Evolutionary conservation across 2,888 invertebrate genomes (phyloP).

Genomic region (Parasteatoda lunata): DNA sequence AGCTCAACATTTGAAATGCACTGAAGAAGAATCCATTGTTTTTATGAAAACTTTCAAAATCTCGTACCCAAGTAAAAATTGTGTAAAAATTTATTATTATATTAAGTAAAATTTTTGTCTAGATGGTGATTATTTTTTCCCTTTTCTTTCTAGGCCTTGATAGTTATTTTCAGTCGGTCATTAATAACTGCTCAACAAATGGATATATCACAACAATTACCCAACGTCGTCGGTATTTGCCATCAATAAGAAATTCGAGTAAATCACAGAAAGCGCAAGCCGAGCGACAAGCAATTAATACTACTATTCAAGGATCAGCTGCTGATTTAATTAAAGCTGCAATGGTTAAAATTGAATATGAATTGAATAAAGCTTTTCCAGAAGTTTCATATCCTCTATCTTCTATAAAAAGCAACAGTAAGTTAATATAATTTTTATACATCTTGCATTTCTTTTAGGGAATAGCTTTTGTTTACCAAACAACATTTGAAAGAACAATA

Average conservation of each 20-base stretch:
- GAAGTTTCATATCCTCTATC: constrained; percentile 22
- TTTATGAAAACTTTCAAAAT: constrained; percentile 81
- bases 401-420: neutral
- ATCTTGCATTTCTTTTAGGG: neutral
- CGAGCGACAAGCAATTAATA: constrained; percentile 97
- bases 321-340: constrained; percentile 95
- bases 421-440: neutral
- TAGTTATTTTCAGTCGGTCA: constrained; percentile 78
- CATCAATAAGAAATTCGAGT: constrained; percentile 81
- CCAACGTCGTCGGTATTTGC: constrained; percentile 85
- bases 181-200: constrained; percentile 80
- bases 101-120: neutral
- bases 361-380: constrained; percentile 73
- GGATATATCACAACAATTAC: constrained; percentile 90
- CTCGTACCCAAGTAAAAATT: constrained; percentile 81
- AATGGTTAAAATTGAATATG: constrained; percentile 84
- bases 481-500: neutral
- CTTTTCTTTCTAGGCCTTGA: constrained; percentile 77
- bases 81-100: neutral
- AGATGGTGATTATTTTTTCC: neutral
- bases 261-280: constrained; percentile 83
- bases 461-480: neutral
- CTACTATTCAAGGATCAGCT: constrained; percentile 96
- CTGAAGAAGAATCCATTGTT: constrained; percentile 84
- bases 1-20: constrained; percentile 84